phyloP scores from a whole-genome alignment of 2,113 vertebrate genomes.

The Vidua chalybeata region DNA sequence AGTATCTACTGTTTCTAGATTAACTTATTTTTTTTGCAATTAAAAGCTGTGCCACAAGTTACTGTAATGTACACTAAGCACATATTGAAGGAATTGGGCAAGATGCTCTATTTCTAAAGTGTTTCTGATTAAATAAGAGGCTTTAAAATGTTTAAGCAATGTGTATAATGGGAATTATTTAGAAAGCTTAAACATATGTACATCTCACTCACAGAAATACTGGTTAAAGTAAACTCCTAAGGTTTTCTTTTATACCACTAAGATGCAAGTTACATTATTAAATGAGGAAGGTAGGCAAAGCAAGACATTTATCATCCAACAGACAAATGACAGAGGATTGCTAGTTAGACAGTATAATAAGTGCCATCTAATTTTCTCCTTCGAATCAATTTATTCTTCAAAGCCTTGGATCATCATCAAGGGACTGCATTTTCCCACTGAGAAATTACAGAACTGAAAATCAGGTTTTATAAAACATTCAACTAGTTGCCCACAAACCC shows the following conservation, averaged over 20 bases:
- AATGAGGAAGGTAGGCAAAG: slow-evolving; percentile 68
- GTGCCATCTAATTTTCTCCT: slow-evolving; percentile 83
- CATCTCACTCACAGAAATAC: neutral
- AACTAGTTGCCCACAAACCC: slow-evolving; percentile 55
- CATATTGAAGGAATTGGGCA: neutral
- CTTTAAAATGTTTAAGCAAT: neutral
- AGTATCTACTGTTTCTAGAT: neutral
- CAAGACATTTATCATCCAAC: slow-evolving; percentile 74
- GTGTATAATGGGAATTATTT: neutral
- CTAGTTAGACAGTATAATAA: slow-evolving; percentile 81
- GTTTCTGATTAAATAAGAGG: neutral
- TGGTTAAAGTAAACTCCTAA: slow-evolving; percentile 46
- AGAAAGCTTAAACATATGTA: neutral
- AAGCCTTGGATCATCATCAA: slow-evolving; percentile 74
- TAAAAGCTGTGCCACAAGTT: neutral
- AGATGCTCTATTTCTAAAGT: neutral
- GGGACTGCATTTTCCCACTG: slow-evolving; percentile 71
- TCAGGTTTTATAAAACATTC: slow-evolving; percentile 71
- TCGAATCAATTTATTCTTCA: slow-evolving; percentile 83
- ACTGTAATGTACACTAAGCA: neutral
- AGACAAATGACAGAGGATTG: slow-evolving; percentile 77
- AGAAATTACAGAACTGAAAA: slow-evolving; percentile 77
- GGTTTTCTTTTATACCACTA: slow-evolving; percentile 36
- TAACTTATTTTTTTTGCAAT: neutral
- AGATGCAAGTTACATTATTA: slow-evolving; percentile 61